These are phyloP conservation scores for Syrmaticus mikado DNA, from an alignment of 2,113 vertebrate genomes.

Conservation along the genomic window DNA sequence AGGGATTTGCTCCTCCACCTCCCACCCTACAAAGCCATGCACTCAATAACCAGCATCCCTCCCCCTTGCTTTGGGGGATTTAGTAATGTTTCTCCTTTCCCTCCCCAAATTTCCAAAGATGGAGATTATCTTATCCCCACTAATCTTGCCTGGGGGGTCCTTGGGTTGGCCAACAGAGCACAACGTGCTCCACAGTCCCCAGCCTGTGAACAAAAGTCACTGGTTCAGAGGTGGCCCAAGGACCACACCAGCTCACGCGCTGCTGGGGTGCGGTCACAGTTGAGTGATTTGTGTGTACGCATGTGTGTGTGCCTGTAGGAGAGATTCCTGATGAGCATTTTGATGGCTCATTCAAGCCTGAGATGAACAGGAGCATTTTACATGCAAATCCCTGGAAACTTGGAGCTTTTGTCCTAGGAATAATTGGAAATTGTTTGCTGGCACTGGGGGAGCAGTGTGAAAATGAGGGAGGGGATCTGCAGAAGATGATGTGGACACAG, in stretches of 20 bases:
- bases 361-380: neutral
- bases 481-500: neutral
- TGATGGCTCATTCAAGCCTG: conserved; percentile 7
- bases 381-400: conserved; percentile 53
- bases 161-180: neutral
- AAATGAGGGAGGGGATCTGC: neutral
- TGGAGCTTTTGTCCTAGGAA: neutral
- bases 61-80: neutral
- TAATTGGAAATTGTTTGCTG: neutral
- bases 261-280: neutral
- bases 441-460: neutral
- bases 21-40: neutral
- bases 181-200: neutral
- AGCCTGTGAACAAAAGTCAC: neutral
- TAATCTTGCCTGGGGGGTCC: neutral
- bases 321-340: neutral
- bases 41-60: neutral
- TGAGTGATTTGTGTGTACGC: neutral
- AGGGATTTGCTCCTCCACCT: conserved; percentile 29
- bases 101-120: neutral
- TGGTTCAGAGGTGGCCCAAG: neutral
- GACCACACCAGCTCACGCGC: neutral
- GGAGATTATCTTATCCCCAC: neutral
- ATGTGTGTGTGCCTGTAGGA: neutral
- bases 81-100: neutral